These are phyloP conservation scores for Cephus sareptanus DNA, from an alignment of 2,888 invertebrate species.

Conservation along the genomic window DNA sequence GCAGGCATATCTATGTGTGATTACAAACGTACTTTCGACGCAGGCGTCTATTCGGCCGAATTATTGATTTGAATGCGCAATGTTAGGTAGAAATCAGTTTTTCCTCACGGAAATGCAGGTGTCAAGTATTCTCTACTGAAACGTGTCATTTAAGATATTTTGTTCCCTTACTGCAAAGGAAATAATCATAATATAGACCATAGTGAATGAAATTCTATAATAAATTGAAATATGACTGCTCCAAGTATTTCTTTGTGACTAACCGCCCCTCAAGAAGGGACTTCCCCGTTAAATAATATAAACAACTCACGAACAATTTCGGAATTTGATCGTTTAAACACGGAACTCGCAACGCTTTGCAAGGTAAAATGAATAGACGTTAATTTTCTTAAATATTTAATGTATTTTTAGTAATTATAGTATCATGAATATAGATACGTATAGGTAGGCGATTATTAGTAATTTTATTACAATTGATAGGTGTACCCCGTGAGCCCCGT, in stretches of 20 bases:
- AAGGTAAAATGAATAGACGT: conserved; percentile 42
- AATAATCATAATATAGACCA: not conserved
- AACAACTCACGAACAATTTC: conserved; percentile 44
- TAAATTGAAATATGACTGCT: not conserved
- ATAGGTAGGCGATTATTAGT: not conserved
- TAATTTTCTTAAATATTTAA: too few relatives aligned
- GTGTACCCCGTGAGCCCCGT: conserved; percentile 65
- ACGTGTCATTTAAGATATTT: not conserved
- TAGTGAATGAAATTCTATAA: not conserved
- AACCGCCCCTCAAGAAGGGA: conserved; percentile 49
- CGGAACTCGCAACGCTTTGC: conserved; percentile 63
- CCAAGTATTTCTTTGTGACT: conserved; percentile 51
- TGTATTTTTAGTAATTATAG: too few relatives aligned
- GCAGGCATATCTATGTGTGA: not conserved
- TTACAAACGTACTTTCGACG: conserved; percentile 28
- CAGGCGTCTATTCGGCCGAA: conserved; percentile 47
- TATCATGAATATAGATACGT: not conserved
- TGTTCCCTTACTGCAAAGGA: not conserved
- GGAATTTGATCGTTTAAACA: conserved; percentile 55
- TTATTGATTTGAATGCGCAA: conserved; percentile 64
- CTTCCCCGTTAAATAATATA: conserved; percentile 34
- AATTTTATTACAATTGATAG: conserved; percentile 29
- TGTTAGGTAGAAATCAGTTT: conserved; percentile 15
- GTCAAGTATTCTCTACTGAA: too few relatives aligned
- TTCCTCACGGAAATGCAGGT: not conserved